phyloP scores from a whole-genome alignment of 2,888 invertebrate species.

The Eucera pruinosa region DNA sequence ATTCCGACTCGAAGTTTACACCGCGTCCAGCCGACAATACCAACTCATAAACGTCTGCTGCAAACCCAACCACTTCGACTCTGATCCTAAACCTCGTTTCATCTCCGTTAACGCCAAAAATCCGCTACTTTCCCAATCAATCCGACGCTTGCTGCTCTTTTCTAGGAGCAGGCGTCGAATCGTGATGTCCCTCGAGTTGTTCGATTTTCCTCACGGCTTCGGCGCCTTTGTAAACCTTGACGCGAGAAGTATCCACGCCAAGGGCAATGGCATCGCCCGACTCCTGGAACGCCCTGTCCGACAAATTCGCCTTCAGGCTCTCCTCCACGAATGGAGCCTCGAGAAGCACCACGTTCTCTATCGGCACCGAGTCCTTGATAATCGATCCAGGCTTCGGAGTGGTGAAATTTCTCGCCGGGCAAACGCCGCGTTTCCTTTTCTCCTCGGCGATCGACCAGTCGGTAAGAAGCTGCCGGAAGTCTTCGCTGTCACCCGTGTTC shows the following conservation, averaged over 20 bases:
- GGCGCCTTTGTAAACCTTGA: slow-evolving; percentile 70
- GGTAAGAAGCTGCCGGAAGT: slow-evolving; percentile 67
- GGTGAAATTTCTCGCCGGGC: slow-evolving; percentile 46
- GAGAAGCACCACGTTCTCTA: slow-evolving; percentile 63
- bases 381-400: slow-evolving; percentile 75
- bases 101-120: too few relatives aligned
- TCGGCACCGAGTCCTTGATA: slow-evolving; percentile 69
- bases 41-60: too few relatives aligned
- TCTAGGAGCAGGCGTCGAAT: background rate
- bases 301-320: slow-evolving; percentile 70
- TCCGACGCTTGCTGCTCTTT: too few relatives aligned
- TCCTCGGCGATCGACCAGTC: slow-evolving; percentile 65
- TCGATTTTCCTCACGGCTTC: slow-evolving; percentile 66
- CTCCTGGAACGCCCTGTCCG: slow-evolving; percentile 76
- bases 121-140: too few relatives aligned
- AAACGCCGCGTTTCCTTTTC: slow-evolving; percentile 48
- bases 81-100: too few relatives aligned
- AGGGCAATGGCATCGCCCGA: slow-evolving; percentile 70
- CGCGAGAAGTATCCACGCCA: slow-evolving; percentile 69
- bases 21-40: too few relatives aligned
- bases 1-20: too few relatives aligned
- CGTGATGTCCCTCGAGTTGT: slow-evolving; percentile 27
- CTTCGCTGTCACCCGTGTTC: slow-evolving; percentile 37
- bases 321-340: slow-evolving; percentile 72
- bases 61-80: too few relatives aligned